Evolutionary conservation across 2,888 invertebrate genomes (phyloP), one percentile per base, ranked within the genome.

Genomic region (Chloroclysta siterata): DNA sequence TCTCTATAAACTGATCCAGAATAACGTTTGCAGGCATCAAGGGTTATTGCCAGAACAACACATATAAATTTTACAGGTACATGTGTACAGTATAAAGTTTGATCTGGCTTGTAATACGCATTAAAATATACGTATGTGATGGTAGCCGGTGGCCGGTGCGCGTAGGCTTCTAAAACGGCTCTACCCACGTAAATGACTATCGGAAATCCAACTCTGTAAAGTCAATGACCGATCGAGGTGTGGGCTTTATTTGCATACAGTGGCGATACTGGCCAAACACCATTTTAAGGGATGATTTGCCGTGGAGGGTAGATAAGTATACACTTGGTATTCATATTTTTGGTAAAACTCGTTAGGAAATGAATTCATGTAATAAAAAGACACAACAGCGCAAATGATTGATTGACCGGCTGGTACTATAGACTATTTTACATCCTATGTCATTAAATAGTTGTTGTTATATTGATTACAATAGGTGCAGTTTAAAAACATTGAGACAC

Each of bases 161-260:
- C 76, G 78, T 79, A 74, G 79, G 78, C 65, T 60, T 55, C 70
- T 76, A 76, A 75, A 75, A 72, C 71, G 62, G 62, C 66, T 60
- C 72, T 73, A 64, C 80, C 75, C 74, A 80, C 81, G 68, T 70
- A 67, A 71, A 69, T 65, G 50, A 65, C 61, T 65, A 65, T 72
- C 66, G 69, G 68, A 73, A 67, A 70, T 66, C 50, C 60, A 65
- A 63, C 60, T 57, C 70, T 59, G 68, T 56, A 56, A 62, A 70
- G 79, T 81, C 81, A 80, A 77, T 66, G 78, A 71, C 78, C 79
- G 71, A 47, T 17, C 67, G 72, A 74, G 75, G 78, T 75, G 76
- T 72, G 72, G 72, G 77, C 70, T 76, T 68, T 73, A 71, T 65
- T 68, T 72, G 67, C 66, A 70, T 70, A 63, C 51, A 64, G 60